Percentiles rank a stretch among this genome's conserved stretches.
These are phyloP conservation scores for Muraenolepis orangiensis DNA, from an alignment of 2,797 vertebrate species.

Conservation along the genomic window DNA sequence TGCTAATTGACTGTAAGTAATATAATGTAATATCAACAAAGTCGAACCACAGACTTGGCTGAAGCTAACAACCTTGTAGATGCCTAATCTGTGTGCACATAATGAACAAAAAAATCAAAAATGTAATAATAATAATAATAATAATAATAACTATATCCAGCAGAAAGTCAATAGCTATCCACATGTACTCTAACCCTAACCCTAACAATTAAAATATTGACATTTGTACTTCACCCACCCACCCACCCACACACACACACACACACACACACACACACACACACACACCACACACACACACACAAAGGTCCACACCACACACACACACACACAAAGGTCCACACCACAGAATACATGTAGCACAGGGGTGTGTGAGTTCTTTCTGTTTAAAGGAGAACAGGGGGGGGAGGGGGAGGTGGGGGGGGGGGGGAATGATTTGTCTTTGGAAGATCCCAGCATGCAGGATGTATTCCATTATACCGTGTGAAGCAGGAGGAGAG, in stretches of 20 bases:
- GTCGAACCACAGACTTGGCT: too few relatives aligned
- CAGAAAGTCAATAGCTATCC: too few relatives aligned
- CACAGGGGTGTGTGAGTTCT: not conserved
- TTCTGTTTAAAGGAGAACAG: constrained; percentile 3
- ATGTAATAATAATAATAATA: not conserved
- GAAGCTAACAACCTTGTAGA: too few relatives aligned
- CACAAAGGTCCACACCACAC: too few relatives aligned
- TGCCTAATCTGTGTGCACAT: too few relatives aligned
- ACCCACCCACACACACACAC: not conserved
- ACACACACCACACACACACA: not conserved
- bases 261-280: constrained; percentile 5
- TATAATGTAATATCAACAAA: too few relatives aligned
- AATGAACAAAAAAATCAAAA: too few relatives aligned
- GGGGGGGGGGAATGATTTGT: too few relatives aligned
- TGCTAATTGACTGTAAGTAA: too few relatives aligned
- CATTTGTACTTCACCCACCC: not conserved
- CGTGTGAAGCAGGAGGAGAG: constrained; percentile 36
- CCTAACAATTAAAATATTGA: too few relatives aligned
- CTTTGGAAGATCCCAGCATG: not conserved
- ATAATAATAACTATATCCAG: not conserved
- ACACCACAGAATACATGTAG: not conserved
- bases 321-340: not conserved
- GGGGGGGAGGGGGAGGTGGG: too few relatives aligned
- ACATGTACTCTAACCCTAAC: too few relatives aligned
- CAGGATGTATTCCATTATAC: constrained; percentile 11